Conservation (phyloP, 2,888 invertebrate genomes). For the Diarsia rubi region DNA sequence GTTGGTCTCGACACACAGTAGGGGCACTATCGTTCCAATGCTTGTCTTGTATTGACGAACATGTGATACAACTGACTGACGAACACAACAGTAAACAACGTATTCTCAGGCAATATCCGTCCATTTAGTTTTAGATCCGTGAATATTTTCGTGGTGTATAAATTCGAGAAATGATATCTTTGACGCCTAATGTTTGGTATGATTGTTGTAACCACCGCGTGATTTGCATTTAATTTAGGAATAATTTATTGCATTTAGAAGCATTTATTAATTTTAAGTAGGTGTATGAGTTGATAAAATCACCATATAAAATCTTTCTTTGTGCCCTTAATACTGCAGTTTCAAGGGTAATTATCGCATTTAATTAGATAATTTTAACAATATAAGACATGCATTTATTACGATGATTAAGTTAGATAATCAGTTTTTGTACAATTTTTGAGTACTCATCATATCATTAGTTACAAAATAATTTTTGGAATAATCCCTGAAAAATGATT, state of each 20-base stretch:
- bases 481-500: slow-evolving; percentile 83
- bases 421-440: slow-evolving; percentile 82
- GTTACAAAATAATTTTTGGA: slow-evolving; percentile 81
- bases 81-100: slow-evolving; percentile 70
- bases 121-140: slow-evolving; percentile 74
- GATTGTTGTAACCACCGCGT: slow-evolving; percentile 87
- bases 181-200: slow-evolving; percentile 71
- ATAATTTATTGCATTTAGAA: slow-evolving; percentile 88
- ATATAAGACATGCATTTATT: slow-evolving; percentile 82
- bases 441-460: slow-evolving; percentile 73
- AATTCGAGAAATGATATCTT: slow-evolving; percentile 69
- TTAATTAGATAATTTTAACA: slow-evolving; percentile 69
- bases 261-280: slow-evolving; percentile 78
- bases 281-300: slow-evolving; percentile 61
- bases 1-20: slow-evolving; percentile 61
- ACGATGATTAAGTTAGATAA: slow-evolving; percentile 67
- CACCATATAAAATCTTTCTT: slow-evolving; percentile 55
- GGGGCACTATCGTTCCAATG: slow-evolving; percentile 63
- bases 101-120: slow-evolving; percentile 74
- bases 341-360: slow-evolving; percentile 69
- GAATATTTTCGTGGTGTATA: slow-evolving; percentile 73
- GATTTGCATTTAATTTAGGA: slow-evolving; percentile 84
- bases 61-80: slow-evolving; percentile 88
- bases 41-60: slow-evolving; percentile 75
- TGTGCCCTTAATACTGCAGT: slow-evolving; percentile 69